These are phyloP conservation scores for Urocolius indicus DNA, from an alignment of 2,113 vertebrate species.

Conservation along the genomic window DNA sequence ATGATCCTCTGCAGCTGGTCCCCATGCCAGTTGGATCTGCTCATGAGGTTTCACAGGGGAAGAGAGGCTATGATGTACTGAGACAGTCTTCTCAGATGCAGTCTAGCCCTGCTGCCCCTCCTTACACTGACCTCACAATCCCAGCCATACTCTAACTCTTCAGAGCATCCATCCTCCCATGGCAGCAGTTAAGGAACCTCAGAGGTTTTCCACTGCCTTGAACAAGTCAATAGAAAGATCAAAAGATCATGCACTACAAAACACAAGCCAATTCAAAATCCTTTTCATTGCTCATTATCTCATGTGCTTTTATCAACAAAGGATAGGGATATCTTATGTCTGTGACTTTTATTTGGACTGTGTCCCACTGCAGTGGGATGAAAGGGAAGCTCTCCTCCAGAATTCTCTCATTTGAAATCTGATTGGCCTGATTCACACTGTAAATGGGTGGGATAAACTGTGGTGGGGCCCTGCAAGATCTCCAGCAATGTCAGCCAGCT, in stretches of 20 bases:
- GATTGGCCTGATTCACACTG: not conserved
- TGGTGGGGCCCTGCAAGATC: not conserved
- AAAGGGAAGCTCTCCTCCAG: not conserved
- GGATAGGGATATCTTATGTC: not conserved
- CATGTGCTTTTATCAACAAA: not conserved
- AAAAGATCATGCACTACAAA: not conserved
- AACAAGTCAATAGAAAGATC: not conserved
- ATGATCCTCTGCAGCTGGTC: not conserved
- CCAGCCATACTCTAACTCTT: not conserved
- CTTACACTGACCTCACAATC: not conserved
- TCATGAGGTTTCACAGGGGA: not conserved
- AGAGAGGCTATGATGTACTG: too few species aligned
- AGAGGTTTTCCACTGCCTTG: not conserved
- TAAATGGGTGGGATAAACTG: not conserved
- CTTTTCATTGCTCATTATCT: not conserved
- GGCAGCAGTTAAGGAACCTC: not conserved
- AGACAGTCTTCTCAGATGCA: not conserved
- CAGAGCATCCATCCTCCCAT: not conserved
- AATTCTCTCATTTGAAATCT: slow-evolving; percentile 10
- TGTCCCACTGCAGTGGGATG: not conserved
- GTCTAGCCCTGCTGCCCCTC: not conserved
- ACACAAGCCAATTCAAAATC: not conserved
- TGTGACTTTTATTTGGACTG: not conserved
- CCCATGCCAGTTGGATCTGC: not conserved
- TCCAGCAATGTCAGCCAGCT: not conserved